Evolutionary conservation across 1,140 invertebrate genomes (phyloP), one percentile per base, ranked within the genome.

Genomic region (Pachypeltis micranthus): DNA sequence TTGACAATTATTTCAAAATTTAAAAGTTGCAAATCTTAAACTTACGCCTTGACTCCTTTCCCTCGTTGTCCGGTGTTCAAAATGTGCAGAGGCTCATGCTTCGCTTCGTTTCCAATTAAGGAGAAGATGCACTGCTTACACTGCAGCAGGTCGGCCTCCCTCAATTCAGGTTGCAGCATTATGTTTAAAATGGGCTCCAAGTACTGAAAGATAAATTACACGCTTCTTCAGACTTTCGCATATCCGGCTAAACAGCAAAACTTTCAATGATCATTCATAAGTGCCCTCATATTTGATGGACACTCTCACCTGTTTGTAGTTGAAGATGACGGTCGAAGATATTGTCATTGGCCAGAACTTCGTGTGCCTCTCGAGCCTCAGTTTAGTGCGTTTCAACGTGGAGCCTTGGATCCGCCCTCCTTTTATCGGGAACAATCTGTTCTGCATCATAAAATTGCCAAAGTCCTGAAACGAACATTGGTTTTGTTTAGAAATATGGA

Each of bases 271-370:
- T 10, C 34, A 39, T 10, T 10, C 34, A 39, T 10, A 39, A 39
- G 34, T 10, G n/a, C 34, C 10, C 34, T 10, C 10, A 39, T 10
- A 39, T 39, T 10, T 10, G n/a, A n/a, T n/a, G n/a, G n/a, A 54
- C 7, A 54, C 19, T 57, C 76, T 79, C 81, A 91, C 88, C 61
- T 85, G 83, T 71, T 84, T 83, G 63, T 95, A 77, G 71, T 94
- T 95, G 69, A 91, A 96, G 67, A 97, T 85, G 12, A 93, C 81
- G 0, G 92, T 95, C 2, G 90, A 87, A 16, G 88, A 88, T 55
- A 93, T 91, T 3, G 90, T 93, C 56, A 96, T 80, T 0, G 95
- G 94, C 90, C 93, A 98, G 74, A 93, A 93, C 56, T 87, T 84
- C 0, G 93, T 93, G 64, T 88, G 81, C 27, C 90, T 77, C 54